phyloP scores from a whole-genome alignment of 2,113 vertebrate species.

The Myotis lucifugus region DNA sequence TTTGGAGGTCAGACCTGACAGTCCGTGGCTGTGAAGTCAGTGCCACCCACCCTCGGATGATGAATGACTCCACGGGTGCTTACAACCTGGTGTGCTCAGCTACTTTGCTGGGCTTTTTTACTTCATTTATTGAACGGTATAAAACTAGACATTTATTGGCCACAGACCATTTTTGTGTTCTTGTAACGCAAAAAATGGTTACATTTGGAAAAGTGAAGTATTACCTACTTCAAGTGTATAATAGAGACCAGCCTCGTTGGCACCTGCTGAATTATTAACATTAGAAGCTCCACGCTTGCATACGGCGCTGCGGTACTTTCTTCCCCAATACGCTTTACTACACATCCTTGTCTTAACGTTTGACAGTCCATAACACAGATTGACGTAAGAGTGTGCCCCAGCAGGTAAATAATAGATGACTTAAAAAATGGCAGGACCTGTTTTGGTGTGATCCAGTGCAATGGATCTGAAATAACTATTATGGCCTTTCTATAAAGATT shows the following conservation, averaged over 20 bases:
- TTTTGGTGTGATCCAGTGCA: not conserved
- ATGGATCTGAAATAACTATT: not conserved
- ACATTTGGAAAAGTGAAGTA: conserved; percentile 59
- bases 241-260: conserved; percentile 27
- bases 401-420: conserved; percentile 12
- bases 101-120: not conserved
- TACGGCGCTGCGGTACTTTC: rapidly evolving
- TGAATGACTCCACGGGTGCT: not conserved
- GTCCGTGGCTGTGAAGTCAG: not conserved
- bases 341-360: not conserved
- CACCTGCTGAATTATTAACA: conserved; percentile 46
- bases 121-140: conserved; percentile 56
- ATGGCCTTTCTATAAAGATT: not conserved
- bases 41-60: not conserved
- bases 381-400: not conserved
- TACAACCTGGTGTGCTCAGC: not conserved
- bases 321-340: not conserved
- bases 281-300: not conserved
- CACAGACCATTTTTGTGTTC: conserved; percentile 55
- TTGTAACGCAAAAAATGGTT: conserved; percentile 58
- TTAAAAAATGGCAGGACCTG: not conserved
- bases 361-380: not conserved
- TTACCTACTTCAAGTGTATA: not conserved
- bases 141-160: conserved; percentile 67
- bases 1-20: not conserved